Conservation (phyloP, 2,888 invertebrate species). For the Odontomyia ornata region DNA sequence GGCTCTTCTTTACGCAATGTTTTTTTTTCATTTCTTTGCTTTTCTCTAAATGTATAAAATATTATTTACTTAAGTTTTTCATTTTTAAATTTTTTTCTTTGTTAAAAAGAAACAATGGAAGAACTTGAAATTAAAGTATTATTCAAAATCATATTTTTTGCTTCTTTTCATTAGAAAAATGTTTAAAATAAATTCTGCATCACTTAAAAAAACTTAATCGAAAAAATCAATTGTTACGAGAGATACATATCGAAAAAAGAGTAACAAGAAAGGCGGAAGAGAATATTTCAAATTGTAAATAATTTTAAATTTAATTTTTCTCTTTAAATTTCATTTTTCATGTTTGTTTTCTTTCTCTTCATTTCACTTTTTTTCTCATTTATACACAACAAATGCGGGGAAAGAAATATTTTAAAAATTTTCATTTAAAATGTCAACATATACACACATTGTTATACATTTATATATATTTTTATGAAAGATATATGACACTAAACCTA, state of each 20-base stretch:
- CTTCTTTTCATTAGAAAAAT: neutral
- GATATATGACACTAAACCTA: neutral
- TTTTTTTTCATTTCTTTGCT: neutral
- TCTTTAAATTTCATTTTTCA: neutral
- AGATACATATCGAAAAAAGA: neutral
- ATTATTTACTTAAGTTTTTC: neutral
- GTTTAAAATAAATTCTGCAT: neutral
- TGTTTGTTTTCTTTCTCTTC: too few relatives aligned
- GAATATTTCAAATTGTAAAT: too few relatives aligned
- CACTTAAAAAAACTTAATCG: neutral
- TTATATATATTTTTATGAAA: neutral
- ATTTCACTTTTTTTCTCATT: neutral
- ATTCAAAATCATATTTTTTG: neutral
- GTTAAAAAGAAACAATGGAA: constrained; percentile 20
- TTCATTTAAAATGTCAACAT: neutral
- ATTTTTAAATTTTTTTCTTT: neutral
- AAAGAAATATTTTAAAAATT: neutral
- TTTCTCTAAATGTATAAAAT: neutral
- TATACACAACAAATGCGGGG: neutral
- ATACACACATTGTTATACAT: neutral
- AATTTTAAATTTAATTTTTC: neutral
- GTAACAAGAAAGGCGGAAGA: neutral
- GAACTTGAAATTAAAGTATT: constrained; percentile 16
- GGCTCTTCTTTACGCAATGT: neutral
- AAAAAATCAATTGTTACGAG: neutral